Evolutionary conservation across 2,113 vertebrate species (phyloP).

Genomic region (Zingel zingel): DNA sequence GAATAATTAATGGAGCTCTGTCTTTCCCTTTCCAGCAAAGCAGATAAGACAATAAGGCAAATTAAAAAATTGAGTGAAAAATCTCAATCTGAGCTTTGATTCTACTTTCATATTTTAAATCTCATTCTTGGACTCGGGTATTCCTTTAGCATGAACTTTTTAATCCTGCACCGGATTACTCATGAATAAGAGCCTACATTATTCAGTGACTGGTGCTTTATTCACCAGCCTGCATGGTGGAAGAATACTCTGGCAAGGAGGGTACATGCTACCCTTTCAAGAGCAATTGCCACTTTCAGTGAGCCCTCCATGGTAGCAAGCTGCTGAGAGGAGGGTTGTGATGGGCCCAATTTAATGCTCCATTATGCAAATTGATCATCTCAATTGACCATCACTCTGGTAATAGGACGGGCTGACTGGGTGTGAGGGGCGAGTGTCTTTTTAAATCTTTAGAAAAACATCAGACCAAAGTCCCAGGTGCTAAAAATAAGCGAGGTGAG

Average conservation of each 20-base stretch:
- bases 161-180: constrained; percentile 56
- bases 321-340: constrained; percentile 76
- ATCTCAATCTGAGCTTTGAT: constrained; percentile 14
- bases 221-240: constrained; percentile 53
- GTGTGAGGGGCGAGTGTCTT: constrained; percentile 63
- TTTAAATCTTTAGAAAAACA: constrained; percentile 75
- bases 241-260: constrained; percentile 68
- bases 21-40: constrained; percentile 1
- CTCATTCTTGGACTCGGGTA: constrained; percentile 27
- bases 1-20: constrained; percentile 2
- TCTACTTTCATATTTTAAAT: constrained; percentile 19
- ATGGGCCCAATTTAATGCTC: constrained; percentile 87
- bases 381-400: constrained; percentile 86
- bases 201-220: constrained; percentile 59
- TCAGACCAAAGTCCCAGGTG: constrained; percentile 69
- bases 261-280: constrained; percentile 74
- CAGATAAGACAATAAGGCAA: constrained; percentile 5
- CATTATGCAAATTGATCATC: constrained; percentile 90
- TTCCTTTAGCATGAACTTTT: constrained; percentile 52
- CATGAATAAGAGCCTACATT: constrained; percentile 69
- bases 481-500: constrained; percentile 74
- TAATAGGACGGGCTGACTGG: constrained; percentile 80
- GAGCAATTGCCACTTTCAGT: constrained; percentile 76
- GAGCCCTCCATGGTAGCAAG: constrained; percentile 71
- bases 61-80: constrained; percentile 1